These are phyloP conservation scores for Euura lappo DNA, from an alignment of 1,140 invertebrate genomes.

Conservation along the genomic window DNA sequence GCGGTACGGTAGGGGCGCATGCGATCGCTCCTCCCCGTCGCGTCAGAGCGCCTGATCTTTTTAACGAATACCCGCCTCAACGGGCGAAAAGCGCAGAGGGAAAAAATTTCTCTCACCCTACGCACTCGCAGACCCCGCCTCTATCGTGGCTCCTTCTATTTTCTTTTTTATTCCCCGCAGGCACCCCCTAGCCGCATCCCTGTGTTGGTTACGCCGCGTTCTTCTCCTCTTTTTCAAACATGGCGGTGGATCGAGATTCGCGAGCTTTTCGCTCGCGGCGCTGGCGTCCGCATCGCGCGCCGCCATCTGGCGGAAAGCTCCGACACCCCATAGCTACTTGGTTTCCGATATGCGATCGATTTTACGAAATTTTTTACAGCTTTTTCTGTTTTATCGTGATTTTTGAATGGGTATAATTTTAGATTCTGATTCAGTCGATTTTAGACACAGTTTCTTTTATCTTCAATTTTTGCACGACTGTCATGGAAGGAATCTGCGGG, in stretches of 20 bases:
- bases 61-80: slow-evolving; percentile 43
- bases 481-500: slow-evolving; percentile 22
- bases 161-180: slow-evolving; percentile 1
- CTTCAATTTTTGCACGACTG: too few relatives aligned
- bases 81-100: slow-evolving; percentile 27
- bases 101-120: slow-evolving; percentile 17
- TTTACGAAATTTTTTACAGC: too few relatives aligned
- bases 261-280: slow-evolving; percentile 12
- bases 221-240: slow-evolving; percentile 10
- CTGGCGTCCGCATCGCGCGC: slow-evolving; percentile 19
- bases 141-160: background rate
- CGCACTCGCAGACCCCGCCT: slow-evolving; percentile 1
- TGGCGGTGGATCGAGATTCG: slow-evolving; percentile 27
- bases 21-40: slow-evolving; percentile 13
- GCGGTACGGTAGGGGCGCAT: background rate
- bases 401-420: too few relatives aligned
- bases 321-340: too few relatives aligned
- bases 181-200: slow-evolving; percentile 32
- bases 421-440: too few relatives aligned
- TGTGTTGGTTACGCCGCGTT: slow-evolving; percentile 23
- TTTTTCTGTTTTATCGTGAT: too few relatives aligned
- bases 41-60: slow-evolving; percentile 13
- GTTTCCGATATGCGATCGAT: too few relatives aligned
- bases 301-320: slow-evolving; percentile 17
- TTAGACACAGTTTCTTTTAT: too few relatives aligned